Evolutionary conservation across 2,797 vertebrate genomes (phyloP).

Genomic region (Otolemur crassicaudatus): DNA sequence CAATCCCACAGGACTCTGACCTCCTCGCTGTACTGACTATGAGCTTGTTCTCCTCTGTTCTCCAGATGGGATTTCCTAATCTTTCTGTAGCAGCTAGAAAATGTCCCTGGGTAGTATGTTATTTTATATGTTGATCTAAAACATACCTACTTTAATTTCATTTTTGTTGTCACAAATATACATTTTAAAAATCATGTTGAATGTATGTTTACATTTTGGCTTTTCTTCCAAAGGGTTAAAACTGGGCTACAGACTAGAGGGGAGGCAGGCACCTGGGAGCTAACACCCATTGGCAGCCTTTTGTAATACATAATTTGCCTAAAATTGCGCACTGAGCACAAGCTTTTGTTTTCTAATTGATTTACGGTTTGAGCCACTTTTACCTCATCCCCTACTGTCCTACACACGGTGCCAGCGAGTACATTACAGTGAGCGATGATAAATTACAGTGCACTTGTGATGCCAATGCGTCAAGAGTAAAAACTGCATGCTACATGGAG

Average conservation of each 20-base stretch:
- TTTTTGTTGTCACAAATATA: not conserved
- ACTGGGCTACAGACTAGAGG: slow-evolving; percentile 9
- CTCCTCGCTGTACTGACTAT: rapidly evolving
- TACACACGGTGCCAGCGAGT: slow-evolving; percentile 88
- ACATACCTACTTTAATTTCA: not conserved
- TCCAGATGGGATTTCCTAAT: not conserved
- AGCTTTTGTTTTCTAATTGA: slow-evolving; percentile 94
- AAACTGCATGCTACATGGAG: slow-evolving; percentile 75
- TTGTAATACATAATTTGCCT: slow-evolving; percentile 90
- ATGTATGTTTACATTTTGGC: not conserved
- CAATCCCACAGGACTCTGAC: not conserved
- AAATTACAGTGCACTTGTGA: slow-evolving; percentile 89
- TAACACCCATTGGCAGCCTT: slow-evolving; percentile 90
- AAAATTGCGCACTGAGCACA: slow-evolving; percentile 88
- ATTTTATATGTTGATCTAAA: not conserved
- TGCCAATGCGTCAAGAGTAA: slow-evolving; percentile 90
- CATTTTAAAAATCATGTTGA: not conserved
- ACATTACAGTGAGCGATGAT: slow-evolving; percentile 91
- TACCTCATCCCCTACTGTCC: slow-evolving; percentile 89
- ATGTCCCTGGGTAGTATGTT: not conserved
- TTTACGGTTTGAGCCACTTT: slow-evolving; percentile 90
- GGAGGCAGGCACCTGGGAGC: slow-evolving; percentile 84
- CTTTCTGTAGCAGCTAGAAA: not conserved
- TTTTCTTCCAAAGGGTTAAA: slow-evolving; percentile 84
- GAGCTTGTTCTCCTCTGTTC: rapidly evolving